Evolutionary conservation across 2,797 vertebrate genomes (phyloP).

Genomic region (Pelobates cultripes): DNA sequence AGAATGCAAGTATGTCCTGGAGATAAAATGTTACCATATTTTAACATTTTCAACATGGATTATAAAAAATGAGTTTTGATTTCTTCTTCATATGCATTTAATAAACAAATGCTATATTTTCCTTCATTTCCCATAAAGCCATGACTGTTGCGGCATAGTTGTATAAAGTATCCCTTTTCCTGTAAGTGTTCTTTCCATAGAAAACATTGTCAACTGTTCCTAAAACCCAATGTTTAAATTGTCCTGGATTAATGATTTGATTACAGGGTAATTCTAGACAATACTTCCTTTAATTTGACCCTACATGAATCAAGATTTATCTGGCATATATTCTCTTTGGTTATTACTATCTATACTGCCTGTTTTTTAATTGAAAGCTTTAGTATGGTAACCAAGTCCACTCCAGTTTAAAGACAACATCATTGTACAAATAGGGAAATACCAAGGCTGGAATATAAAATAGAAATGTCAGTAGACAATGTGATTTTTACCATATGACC

Average conservation of each 20-base stretch:
- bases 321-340: background rate
- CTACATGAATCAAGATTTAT: background rate
- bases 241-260: conserved; percentile 15
- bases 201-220: background rate
- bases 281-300: background rate
- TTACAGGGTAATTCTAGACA: background rate
- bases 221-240: background rate
- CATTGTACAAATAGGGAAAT: conserved; percentile 35
- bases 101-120: no score
- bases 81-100: no score
- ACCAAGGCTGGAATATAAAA: background rate
- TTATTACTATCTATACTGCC: background rate
- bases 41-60: no score
- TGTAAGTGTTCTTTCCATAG: background rate
- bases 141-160: background rate
- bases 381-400: conserved; percentile 2
- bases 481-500: conserved; percentile 43
- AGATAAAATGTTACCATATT: no score
- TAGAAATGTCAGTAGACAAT: conserved; percentile 35
- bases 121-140: no score
- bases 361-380: background rate
- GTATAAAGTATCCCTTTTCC: background rate
- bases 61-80: no score
- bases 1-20: no score
- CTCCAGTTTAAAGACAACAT: conserved; percentile 9